Conservation (phyloP, 2,888 invertebrate genomes). For the Ephialtes manifestator region DNA sequence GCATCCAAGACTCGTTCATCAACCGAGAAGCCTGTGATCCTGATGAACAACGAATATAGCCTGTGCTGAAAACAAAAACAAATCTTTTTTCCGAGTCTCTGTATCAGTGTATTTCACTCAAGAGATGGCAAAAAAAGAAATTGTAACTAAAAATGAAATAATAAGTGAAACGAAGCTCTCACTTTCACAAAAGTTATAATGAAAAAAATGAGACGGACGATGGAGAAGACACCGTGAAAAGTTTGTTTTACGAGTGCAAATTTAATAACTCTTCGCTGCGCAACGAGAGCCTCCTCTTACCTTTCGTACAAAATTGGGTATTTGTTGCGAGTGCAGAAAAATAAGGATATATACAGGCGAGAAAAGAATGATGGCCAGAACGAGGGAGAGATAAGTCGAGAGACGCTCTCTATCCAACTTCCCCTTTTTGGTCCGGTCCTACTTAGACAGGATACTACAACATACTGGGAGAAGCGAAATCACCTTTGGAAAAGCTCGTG, state of each 20-base stretch:
- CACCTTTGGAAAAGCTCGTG: slow-evolving; percentile 14
- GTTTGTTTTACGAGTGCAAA: slow-evolving; percentile 53
- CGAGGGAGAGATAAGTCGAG: background rate
- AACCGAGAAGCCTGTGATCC: background rate
- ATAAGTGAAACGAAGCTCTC: slow-evolving; percentile 16
- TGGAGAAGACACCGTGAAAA: slow-evolving; percentile 26
- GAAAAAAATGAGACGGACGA: slow-evolving; percentile 29
- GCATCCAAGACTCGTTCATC: background rate
- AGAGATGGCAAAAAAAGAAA: slow-evolving; percentile 1
- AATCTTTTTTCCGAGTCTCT: background rate
- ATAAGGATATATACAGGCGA: slow-evolving; percentile 14
- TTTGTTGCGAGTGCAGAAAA: slow-evolving; percentile 21
- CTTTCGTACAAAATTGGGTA: slow-evolving; percentile 26
- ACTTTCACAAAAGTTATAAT: slow-evolving; percentile 45
- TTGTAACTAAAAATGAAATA: slow-evolving; percentile 10
- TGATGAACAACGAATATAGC: background rate
- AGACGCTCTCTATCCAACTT: slow-evolving; percentile 19
- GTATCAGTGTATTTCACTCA: background rate
- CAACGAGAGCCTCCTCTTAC: slow-evolving; percentile 9
- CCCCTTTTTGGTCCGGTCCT: background rate
- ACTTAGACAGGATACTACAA: background rate
- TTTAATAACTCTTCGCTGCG: slow-evolving; percentile 51
- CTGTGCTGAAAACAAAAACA: background rate
- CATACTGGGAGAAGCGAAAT: background rate
- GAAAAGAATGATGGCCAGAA: slow-evolving; percentile 7